These are phyloP conservation scores for Buceros bicornis DNA, from an alignment of 2,797 vertebrate species.

Conservation along the genomic window DNA sequence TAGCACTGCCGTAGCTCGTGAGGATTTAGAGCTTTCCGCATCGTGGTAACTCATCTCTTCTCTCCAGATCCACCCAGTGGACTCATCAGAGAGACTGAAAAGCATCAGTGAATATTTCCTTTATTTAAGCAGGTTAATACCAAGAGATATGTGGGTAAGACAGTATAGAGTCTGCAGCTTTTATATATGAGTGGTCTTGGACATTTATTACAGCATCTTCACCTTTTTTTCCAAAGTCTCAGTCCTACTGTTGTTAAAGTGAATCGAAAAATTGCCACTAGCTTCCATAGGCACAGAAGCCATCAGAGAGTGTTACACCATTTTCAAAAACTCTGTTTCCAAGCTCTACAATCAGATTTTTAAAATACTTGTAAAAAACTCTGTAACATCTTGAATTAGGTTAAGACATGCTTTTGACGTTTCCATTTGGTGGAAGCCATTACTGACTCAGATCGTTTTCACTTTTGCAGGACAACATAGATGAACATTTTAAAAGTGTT, in stretches of 20 bases:
- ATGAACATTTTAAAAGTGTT: background rate
- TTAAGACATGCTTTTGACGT: background rate
- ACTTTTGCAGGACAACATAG: background rate
- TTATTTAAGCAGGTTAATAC: background rate
- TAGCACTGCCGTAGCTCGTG: background rate
- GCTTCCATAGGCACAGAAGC: background rate
- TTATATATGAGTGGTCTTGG: background rate
- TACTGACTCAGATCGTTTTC: background rate
- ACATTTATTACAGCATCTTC: background rate
- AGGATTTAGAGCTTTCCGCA: background rate
- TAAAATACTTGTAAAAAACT: background rate
- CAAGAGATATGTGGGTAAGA: background rate
- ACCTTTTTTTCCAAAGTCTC: background rate
- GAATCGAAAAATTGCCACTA: background rate
- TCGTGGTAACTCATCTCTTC: background rate
- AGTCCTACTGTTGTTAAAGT: background rate
- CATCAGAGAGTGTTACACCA: background rate
- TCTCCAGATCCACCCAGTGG: background rate
- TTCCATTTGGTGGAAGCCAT: background rate
- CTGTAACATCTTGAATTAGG: background rate
- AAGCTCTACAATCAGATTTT: background rate
- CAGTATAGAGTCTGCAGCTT: background rate
- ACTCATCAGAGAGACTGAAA: background rate
- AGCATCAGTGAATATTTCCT: background rate
- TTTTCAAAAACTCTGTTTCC: background rate